These are phyloP conservation scores for Brachionus paranguensis DNA, from an alignment of 1,140 invertebrate genomes.

Conservation along the genomic window DNA sequence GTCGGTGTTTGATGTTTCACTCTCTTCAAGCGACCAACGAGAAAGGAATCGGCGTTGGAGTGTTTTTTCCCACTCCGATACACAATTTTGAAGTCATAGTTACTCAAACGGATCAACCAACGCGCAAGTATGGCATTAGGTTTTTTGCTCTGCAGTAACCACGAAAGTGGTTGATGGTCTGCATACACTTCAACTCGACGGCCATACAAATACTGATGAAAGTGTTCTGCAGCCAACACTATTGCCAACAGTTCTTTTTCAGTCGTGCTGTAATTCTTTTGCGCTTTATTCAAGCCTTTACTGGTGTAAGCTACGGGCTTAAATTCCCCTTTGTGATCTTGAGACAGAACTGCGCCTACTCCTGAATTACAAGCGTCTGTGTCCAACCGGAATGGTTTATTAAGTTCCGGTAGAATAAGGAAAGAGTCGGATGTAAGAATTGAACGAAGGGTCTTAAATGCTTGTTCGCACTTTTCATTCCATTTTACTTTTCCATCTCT, in stretches of 20 bases:
- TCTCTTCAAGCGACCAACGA: neutral
- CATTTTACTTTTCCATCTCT: neutral
- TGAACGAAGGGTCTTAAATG: neutral
- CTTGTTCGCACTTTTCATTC: neutral
- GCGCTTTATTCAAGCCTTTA: neutral
- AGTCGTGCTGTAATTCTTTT: conserved; percentile 45
- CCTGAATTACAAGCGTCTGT: conserved; percentile 54
- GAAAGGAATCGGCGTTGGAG: conserved; percentile 40
- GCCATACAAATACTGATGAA: conserved; percentile 54
- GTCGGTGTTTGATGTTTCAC: neutral
- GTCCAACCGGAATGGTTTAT: conserved; percentile 49
- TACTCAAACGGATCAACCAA: neutral
- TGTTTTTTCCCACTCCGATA: neutral
- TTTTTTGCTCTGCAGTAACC: conserved; percentile 45
- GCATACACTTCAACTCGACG: conserved; percentile 54
- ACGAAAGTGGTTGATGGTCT: conserved; percentile 56
- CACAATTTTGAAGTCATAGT: neutral
- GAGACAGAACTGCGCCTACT: conserved; percentile 53
- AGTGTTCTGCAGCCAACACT: conserved; percentile 52
- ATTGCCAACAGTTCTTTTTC: conserved; percentile 50
- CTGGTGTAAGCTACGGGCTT: neutral
- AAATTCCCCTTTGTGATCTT: conserved; percentile 40
- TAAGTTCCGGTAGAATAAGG: conserved; percentile 44
- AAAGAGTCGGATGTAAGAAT: neutral
- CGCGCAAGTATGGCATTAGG: neutral